Evolutionary conservation across 2,113 vertebrate genomes (phyloP).

Genomic region (Protobothrops mucrosquamatus): DNA sequence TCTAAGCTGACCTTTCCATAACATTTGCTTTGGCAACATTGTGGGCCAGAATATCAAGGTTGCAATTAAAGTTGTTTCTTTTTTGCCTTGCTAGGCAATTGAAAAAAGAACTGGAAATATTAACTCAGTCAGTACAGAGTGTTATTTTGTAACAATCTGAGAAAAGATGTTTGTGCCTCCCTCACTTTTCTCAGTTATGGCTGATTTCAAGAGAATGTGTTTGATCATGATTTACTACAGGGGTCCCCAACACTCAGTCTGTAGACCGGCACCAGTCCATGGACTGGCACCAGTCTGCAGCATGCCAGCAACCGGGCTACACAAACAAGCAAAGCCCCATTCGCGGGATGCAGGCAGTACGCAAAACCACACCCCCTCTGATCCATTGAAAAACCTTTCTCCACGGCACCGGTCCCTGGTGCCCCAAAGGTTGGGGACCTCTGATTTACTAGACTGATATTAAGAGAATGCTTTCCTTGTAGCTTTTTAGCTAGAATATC

Average conservation of each 20-base stretch:
- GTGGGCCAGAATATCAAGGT: conserved; percentile 22
- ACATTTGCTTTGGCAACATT: conserved; percentile 56
- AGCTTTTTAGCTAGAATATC: not conserved
- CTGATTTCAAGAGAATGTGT: not conserved
- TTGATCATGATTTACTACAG: not conserved
- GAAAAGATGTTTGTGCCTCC: not conserved
- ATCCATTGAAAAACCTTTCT: too few relatives aligned
- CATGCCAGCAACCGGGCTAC: too few relatives aligned
- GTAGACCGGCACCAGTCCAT: too few relatives aligned
- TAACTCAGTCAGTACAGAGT: conserved; percentile 26
- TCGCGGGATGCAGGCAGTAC: too few relatives aligned
- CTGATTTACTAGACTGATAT: not conserved
- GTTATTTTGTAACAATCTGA: not conserved
- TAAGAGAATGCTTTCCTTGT: not conserved
- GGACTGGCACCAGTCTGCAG: too few relatives aligned
- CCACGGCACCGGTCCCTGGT: too few relatives aligned
- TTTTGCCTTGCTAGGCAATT: not conserved
- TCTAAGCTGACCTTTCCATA: conserved; percentile 48
- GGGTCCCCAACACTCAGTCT: too few relatives aligned
- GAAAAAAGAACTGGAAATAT: conserved; percentile 10
- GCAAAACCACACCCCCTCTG: too few relatives aligned
- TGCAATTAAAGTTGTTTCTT: conserved; percentile 35
- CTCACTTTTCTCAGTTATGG: too few relatives aligned
- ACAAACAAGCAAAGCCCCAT: too few relatives aligned
- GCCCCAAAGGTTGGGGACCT: too few relatives aligned